Base-by-base conservation (phyloP, 2,888 invertebrate species). In the Eupithecia dodoneata region DNA sequence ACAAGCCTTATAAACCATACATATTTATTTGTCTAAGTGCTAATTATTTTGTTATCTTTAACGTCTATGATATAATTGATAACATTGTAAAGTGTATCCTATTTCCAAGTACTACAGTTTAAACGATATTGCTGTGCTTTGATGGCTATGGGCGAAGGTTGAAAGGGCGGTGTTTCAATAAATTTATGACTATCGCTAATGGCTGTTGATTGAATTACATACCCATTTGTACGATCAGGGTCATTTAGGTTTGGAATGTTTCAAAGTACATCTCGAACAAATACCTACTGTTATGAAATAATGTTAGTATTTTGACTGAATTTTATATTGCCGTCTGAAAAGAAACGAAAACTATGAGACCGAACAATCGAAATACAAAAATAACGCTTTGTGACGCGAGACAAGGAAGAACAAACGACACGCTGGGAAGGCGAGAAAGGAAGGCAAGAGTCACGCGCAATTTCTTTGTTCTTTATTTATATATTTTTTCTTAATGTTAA, bases 101-200 rank as follows among this genome's bases (percentile, higher is more conserved):
- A 63, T 72, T 59, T 72, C 45, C n/a, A 30, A 63, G 44, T 10
- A 59, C 3, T 59, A 72, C 4, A 18, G 63, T 63, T 72, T 15
- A 72, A 52, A 12, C 9, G 18, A 4, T 49, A 47, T 49, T 47
- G 45, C n/a, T 41, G n/a, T 59, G n/a, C 69, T 10, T 77, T 77
- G 76, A 65, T 52, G 10, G 30, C 45, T 72, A 79, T 72, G 69
- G 72, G 65, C 75, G 73, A 76, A 74, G 74, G 74, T 77, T 74
- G 66, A 52, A 63, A 67, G 13, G 67, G 71, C 71, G 76, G 52
- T 15, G 73, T 71, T 71, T 76, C 45, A 69, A 47, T 69, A 69
- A 69, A 69, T 47, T 69, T 18, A 47, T 45, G 69, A 47, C 18
- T 18, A 47, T 44, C 18, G n/a, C 69, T 69, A 69, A 45, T 45